Base-by-base conservation (phyloP, 2,888 invertebrate genomes). In the Patella ulyssiponensis region DNA sequence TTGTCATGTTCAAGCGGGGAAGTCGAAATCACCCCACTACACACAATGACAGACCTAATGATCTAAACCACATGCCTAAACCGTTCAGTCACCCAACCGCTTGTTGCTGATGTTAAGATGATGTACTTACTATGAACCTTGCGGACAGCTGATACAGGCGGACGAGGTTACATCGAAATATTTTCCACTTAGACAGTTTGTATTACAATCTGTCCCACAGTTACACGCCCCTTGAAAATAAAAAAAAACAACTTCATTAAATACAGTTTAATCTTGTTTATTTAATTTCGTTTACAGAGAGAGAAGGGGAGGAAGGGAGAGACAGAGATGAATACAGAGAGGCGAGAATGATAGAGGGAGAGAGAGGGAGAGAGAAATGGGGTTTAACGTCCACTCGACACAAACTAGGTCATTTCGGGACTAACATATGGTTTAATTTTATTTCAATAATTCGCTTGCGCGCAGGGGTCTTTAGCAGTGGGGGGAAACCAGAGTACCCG, bases 61-160 rank as follows among this genome's bases (percentile, higher is more conserved):
- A 44, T 9, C 7, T 44, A 44, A 44, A 0, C 44, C 44, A 3
- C 0, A 44, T 44, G 44, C 0, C 9, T 44, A 9, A 44, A 44
- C 1, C 44, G 5, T 44, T 44, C 9, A 5, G 1, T 44, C 44
- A 7, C 44, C 7, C 44, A 44, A 44, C 44, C 44, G 0, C 44
- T 44, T 1, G 5, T 44, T 0, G 23, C 64, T 12, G 23, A 20
- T 15, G 23, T 20, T 20, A 23, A 20, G 23, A 64, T 12, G 23
- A 0, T 54, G 7, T 69, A 82, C 83, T 81, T 79, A 83, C 83
- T 83, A 83, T 20, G 79, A 74, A 17, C 83, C 83, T 58, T 80
- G 83, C 9, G 82, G 82, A 73, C 83, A 83, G 17, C 72, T 73
- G 51, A 73, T 73, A 64, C 83, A 83, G 17, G 27, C 75, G 14